phyloP scores from a whole-genome alignment of 1,140 invertebrate species.

The Matsumurasca onukii region DNA sequence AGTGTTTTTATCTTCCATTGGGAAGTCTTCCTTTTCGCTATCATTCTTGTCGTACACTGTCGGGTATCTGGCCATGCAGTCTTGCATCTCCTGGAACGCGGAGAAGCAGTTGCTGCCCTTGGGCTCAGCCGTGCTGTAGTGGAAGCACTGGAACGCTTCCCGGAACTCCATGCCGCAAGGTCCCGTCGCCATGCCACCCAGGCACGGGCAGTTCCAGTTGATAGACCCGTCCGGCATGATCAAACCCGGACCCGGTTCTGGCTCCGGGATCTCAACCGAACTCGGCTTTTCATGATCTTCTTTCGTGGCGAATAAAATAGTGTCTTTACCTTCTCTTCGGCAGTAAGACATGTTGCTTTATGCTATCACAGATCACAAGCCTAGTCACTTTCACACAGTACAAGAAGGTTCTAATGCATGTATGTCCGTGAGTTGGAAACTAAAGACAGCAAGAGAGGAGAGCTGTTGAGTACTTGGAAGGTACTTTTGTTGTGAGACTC shows the following conservation, averaged over 20 bases:
- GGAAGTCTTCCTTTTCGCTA: conserved; percentile 48
- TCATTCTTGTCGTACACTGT: conserved; percentile 73
- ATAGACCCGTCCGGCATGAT: conserved; percentile 87
- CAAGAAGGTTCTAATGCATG: conserved; percentile 41
- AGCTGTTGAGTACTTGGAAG: conserved; percentile 57
- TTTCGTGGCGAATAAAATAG: conserved; percentile 78
- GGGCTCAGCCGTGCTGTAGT: conserved; percentile 68
- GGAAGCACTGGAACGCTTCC: conserved; percentile 94
- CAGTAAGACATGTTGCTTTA: conserved; percentile 53
- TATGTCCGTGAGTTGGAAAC: conserved; percentile 47
- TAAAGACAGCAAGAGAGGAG: conserved; percentile 49
- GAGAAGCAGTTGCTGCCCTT: conserved; percentile 81
- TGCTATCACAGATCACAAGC: background rate
- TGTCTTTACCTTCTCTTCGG: conserved; percentile 69
- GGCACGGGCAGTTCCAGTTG: conserved; percentile 96
- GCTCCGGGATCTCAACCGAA: conserved; percentile 67
- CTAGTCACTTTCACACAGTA: background rate
- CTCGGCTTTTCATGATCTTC: conserved; percentile 76
- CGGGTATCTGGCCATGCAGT: conserved; percentile 90
- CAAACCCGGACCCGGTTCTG: conserved; percentile 74
- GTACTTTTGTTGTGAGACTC: conserved; percentile 55
- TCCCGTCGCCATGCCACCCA: conserved; percentile 93
- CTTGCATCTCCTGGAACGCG: conserved; percentile 86
- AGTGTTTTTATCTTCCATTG: conserved; percentile 41
- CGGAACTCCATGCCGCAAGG: conserved; percentile 92